Conservation (phyloP, 2,113 vertebrate species). For the Phaetusa simplex region DNA sequence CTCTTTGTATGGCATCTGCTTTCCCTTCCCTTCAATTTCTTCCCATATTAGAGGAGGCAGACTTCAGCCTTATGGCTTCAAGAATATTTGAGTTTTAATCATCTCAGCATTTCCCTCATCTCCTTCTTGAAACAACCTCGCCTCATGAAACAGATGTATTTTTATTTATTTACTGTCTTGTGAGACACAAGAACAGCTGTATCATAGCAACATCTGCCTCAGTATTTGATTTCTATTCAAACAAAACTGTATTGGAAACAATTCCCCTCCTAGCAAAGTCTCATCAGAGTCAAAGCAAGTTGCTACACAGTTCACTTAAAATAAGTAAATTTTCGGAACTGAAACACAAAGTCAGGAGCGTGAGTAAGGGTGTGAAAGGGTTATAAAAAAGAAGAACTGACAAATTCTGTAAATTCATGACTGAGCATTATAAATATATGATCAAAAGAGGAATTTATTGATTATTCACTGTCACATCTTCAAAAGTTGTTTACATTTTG, state of each 20-base stretch:
- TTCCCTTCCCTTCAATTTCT: neutral
- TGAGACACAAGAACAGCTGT: neutral
- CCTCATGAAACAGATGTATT: neutral
- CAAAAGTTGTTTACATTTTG: neutral
- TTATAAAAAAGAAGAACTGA: neutral
- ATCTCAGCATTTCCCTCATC: neutral
- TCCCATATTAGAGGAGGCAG: neutral
- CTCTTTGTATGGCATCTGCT: neutral
- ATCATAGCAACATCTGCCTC: neutral
- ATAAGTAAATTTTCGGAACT: neutral
- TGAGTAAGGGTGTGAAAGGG: neutral
- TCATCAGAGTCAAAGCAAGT: neutral
- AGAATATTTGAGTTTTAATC: neutral
- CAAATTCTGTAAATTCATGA: rapidly evolving
- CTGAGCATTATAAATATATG: neutral
- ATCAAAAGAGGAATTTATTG: neutral
- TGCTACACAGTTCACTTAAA: neutral
- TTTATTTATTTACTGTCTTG: neutral
- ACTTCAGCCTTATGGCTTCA: neutral
- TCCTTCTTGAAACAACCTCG: neutral
- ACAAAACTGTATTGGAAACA: neutral
- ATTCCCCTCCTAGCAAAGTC: neutral
- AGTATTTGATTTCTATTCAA: neutral
- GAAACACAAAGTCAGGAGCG: neutral
- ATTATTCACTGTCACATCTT: neutral